Base-by-base conservation (phyloP, 2,113 vertebrate species). In the Salminus brasiliensis region DNA sequence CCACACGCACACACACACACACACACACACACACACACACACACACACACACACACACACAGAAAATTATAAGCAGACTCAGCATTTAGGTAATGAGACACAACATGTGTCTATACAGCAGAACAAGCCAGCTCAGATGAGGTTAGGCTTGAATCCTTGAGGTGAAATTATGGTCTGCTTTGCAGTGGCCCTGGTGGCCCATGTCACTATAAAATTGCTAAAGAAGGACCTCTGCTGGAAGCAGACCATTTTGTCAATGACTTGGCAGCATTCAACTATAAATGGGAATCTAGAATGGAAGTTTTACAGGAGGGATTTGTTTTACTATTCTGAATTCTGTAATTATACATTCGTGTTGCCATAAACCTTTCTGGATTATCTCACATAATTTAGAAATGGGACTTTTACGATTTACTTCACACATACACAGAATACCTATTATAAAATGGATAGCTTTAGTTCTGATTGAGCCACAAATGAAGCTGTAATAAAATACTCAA, bases 201-300 rank as follows among this genome's bases (percentile, higher is more conserved):
- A 39, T 59, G 59, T 72, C 72, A 55, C 78, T n/a, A 74, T 81
- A 80, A 86, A 88, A 75, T 74, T 85, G 85, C 85, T 89, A 79
- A 83, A 87, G 82, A 87, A 86, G 85, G 88, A 85, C 90, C 86
- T 88, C 88, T 90, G 78, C 85, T 91, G 88, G 88, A 84, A 80
- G 57, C 66, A 72, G 47, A 47, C 59, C 53, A 77, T 68, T 77
- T 41, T 36, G 34, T 67, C 11, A 8, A 5, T 29, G 52, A 57
- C 66, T n/a, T 16, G 72, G 27, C 18, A 45, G 57, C 4, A 2
- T 45, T 80, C 21, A 41, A 32, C n/a, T 49, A 59, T 23, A 66
- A 27, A 32, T 39, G 12, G 16, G 32, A 27, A 67, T 5, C 2
- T 29, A 25, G 25, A 16, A 18, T 30, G 52, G 47, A 34, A 52